These are phyloP conservation scores for Cherax destructor DNA, from an alignment of 1,140 invertebrate genomes.

Conservation along the genomic window DNA sequence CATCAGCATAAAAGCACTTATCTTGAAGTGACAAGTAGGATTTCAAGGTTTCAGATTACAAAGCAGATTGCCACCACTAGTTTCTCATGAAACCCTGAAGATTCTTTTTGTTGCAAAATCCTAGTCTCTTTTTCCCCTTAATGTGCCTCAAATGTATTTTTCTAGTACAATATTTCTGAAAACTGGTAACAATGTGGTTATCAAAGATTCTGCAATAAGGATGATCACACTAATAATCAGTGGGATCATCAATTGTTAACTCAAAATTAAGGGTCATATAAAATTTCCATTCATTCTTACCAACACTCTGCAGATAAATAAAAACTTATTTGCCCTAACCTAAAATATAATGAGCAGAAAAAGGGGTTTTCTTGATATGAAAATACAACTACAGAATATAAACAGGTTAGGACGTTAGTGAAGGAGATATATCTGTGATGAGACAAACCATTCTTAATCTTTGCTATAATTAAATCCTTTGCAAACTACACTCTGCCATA, in stretches of 20 bases:
- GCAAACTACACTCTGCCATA: background rate
- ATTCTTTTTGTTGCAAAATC: background rate
- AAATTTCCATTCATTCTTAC: background rate
- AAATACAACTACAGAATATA: conserved; percentile 32
- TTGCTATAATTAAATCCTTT: background rate
- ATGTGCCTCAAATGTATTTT: background rate
- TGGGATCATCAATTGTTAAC: background rate
- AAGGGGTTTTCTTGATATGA: conserved; percentile 52
- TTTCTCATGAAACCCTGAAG: background rate
- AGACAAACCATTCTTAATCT: conserved; percentile 15
- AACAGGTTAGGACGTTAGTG: conserved; percentile 44
- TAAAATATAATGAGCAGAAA: conserved; percentile 60
- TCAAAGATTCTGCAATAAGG: background rate
- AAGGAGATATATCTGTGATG: background rate
- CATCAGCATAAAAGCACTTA: too few species aligned
- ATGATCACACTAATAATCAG: background rate
- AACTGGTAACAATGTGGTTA: background rate
- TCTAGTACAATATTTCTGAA: background rate
- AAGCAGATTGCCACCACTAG: background rate
- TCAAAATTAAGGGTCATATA: background rate
- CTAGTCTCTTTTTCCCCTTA: background rate
- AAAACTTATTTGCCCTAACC: conserved; percentile 38
- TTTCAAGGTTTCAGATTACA: background rate
- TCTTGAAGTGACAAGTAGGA: too few species aligned
- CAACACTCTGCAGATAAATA: conserved; percentile 10